Conservation (phyloP, 2,113 vertebrate genomes). For the Pycnonotus jocosus region DNA sequence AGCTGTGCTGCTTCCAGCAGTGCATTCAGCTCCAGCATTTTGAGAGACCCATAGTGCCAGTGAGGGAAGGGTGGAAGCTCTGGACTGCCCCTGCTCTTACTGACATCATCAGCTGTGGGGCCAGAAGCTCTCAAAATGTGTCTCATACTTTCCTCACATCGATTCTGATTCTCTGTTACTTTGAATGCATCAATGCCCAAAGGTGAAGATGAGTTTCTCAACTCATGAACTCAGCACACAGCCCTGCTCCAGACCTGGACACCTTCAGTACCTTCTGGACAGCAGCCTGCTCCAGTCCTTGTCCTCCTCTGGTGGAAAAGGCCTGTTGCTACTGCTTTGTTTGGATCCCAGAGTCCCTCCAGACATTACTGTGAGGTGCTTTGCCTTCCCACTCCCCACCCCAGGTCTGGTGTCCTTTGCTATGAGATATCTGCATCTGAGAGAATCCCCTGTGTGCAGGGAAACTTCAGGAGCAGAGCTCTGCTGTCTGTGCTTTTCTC, state of each 20-base stretch:
- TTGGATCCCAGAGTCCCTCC: neutral
- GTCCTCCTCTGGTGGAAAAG: neutral
- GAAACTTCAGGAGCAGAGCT: neutral
- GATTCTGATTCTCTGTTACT: neutral
- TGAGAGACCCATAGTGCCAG: accelerated
- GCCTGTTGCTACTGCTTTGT: neutral
- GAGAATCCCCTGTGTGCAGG: too few relatives aligned
- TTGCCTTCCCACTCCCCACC: neutral
- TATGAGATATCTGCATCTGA: neutral
- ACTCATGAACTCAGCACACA: neutral
- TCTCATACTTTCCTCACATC: neutral
- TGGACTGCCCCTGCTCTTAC: neutral
- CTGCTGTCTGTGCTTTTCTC: neutral
- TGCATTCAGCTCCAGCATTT: neutral
- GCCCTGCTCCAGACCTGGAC: neutral
- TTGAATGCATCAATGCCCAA: neutral
- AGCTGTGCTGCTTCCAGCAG: neutral
- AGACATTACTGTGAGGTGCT: neutral
- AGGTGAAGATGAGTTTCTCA: neutral
- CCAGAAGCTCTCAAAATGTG: neutral
- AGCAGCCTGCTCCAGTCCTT: neutral
- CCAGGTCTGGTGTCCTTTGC: neutral
- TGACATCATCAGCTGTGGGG: accelerated
- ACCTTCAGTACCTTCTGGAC: neutral
- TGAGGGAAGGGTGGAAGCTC: neutral